Conservation (phyloP, 2,888 invertebrate genomes). For the Rotaria macrura region DNA sequence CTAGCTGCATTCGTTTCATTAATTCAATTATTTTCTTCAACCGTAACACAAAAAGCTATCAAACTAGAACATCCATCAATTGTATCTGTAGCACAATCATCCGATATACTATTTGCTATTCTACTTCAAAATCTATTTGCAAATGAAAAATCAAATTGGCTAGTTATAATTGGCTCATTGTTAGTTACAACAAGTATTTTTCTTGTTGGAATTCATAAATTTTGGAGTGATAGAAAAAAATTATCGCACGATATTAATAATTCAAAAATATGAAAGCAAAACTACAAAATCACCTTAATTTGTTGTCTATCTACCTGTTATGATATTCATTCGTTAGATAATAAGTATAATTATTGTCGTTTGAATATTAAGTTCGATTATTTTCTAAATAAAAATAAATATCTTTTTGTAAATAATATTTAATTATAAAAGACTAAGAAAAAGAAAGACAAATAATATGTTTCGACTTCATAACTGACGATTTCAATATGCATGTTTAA, state of each 20-base stretch:
- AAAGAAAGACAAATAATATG: too few relatives aligned
- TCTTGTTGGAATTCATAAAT: background rate
- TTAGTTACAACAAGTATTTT: constrained; percentile 1
- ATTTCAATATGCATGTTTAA: too few relatives aligned
- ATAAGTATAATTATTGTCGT: too few relatives aligned
- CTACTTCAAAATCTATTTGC: background rate
- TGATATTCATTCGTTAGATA: background rate
- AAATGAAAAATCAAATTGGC: background rate
- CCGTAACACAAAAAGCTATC: constrained; percentile 12
- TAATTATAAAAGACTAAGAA: too few relatives aligned
- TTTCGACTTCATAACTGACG: too few relatives aligned
- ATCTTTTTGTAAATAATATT: background rate
- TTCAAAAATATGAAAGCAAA: background rate
- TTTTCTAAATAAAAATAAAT: background rate
- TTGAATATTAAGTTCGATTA: background rate
- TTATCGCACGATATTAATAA: background rate
- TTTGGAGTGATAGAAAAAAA: background rate
- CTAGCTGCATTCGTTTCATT: background rate
- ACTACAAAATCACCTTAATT: background rate
- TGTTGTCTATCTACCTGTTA: background rate
- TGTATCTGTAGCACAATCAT: background rate
- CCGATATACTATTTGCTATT: constrained; percentile 13
- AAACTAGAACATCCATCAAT: constrained; percentile 19
- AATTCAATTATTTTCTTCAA: background rate
- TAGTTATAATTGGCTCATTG: background rate